These are phyloP conservation scores for Cyphomyrus plagiostoma DNA, from an alignment of 2,113 vertebrate species.

Conservation along the genomic window DNA sequence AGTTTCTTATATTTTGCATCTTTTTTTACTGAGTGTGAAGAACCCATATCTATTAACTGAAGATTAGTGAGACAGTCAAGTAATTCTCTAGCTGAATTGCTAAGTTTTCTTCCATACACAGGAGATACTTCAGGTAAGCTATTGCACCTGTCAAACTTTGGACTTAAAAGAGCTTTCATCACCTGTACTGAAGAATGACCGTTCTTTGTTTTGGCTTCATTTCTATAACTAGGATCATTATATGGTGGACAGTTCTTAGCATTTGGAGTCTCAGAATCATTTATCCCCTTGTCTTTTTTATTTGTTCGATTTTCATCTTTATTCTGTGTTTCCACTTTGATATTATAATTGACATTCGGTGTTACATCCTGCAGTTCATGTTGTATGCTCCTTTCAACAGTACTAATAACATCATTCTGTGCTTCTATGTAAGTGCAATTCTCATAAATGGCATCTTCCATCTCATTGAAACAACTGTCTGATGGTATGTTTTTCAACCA, in stretches of 20 bases:
- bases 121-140: constrained; percentile 83
- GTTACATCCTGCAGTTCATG: constrained; percentile 8
- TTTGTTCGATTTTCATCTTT: constrained; percentile 20
- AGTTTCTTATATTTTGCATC: constrained; percentile 65
- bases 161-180: constrained; percentile 77
- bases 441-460: constrained; percentile 52
- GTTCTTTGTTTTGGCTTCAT: constrained; percentile 43
- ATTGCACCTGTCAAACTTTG: constrained; percentile 72
- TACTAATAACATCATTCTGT: constrained; percentile 21
- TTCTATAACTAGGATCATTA: constrained; percentile 11
- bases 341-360: neutral
- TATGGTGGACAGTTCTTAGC: neutral
- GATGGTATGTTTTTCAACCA: constrained; percentile 81
- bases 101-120: constrained; percentile 70
- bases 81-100: constrained; percentile 69
- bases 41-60: constrained; percentile 68
- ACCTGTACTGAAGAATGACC: constrained; percentile 72
- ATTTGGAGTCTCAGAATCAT: constrained; percentile 17
- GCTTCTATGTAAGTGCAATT: constrained; percentile 26
- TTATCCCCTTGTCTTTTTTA: neutral
- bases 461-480: constrained; percentile 56
- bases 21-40: constrained; percentile 51
- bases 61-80: constrained; percentile 76
- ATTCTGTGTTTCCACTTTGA: constrained; percentile 9
- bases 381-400: neutral